phyloP scores from a whole-genome alignment of 2,888 invertebrate species.

The Linhomoeus sp. region DNA sequence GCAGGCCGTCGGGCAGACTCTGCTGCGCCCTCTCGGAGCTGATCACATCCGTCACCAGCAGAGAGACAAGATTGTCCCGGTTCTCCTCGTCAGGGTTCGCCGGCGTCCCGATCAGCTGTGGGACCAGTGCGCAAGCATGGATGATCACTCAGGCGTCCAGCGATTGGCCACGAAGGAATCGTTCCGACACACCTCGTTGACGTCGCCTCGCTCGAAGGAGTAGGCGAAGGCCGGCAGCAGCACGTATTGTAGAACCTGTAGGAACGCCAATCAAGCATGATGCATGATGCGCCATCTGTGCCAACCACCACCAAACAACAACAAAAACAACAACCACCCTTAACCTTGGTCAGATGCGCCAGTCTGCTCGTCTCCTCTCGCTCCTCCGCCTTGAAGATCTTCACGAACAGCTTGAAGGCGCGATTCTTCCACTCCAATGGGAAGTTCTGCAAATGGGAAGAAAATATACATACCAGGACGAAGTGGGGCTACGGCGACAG shows the following conservation, averaged over 20 bases:
- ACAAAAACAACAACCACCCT: background rate
- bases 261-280: conserved; percentile 23
- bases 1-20: conserved; percentile 52
- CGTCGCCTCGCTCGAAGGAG: conserved; percentile 73
- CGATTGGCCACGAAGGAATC: background rate
- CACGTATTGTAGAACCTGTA: conserved; percentile 54
- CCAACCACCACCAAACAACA: background rate
- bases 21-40: conserved; percentile 26
- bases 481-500: too few species aligned
- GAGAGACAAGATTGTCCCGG: conserved; percentile 73
- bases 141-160: conserved; percentile 31
- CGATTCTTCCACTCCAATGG: conserved; percentile 82
- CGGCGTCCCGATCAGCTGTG: conserved; percentile 25
- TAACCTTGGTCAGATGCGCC: background rate
- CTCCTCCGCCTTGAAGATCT: conserved; percentile 43
- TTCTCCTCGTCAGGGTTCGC: conserved; percentile 54
- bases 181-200: conserved; percentile 4
- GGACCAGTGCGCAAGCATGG: background rate
- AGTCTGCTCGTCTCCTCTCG: conserved; percentile 3
- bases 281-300: background rate
- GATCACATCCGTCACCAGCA: conserved; percentile 38
- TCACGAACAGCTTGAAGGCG: conserved; percentile 85
- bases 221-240: conserved; percentile 81
- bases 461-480: too few species aligned
- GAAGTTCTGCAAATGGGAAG: conserved; percentile 60